Evolutionary conservation across 2,113 vertebrate genomes (phyloP).

Genomic region (Poicephalus gulielmi): DNA sequence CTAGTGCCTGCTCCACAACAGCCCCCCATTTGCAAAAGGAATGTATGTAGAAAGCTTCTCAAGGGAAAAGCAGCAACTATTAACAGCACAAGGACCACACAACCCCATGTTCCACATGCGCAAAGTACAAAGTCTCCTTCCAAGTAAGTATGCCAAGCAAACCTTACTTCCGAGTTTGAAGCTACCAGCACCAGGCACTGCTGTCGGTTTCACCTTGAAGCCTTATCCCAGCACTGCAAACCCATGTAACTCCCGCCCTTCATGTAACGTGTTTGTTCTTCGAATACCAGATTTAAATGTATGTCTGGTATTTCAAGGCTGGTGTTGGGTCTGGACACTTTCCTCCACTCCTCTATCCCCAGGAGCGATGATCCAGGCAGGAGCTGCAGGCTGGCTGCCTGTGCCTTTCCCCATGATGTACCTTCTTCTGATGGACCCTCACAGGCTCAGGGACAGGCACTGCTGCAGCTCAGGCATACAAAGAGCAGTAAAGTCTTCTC

Average conservation of each 20-base stretch:
- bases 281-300: accelerated
- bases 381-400: neutral
- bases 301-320: neutral
- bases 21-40: neutral
- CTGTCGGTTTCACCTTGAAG: neutral
- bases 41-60: neutral
- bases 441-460: accelerated
- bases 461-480: neutral
- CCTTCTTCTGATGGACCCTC: neutral
- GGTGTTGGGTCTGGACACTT: neutral
- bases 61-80: neutral
- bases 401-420: accelerated
- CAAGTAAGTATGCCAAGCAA: accelerated
- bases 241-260: neutral
- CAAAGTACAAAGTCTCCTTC: neutral
- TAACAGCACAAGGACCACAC: neutral
- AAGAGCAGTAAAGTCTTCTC: accelerated
- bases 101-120: accelerated
- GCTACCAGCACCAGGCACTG: neutral
- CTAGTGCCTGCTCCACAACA: neutral
- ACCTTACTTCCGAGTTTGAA: accelerated
- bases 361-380: accelerated
- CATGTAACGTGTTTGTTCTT: neutral
- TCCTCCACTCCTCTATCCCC: neutral
- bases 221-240: neutral